phyloP scores from a whole-genome alignment of 2,888 invertebrate genomes.

The Acrocera orbiculus region DNA sequence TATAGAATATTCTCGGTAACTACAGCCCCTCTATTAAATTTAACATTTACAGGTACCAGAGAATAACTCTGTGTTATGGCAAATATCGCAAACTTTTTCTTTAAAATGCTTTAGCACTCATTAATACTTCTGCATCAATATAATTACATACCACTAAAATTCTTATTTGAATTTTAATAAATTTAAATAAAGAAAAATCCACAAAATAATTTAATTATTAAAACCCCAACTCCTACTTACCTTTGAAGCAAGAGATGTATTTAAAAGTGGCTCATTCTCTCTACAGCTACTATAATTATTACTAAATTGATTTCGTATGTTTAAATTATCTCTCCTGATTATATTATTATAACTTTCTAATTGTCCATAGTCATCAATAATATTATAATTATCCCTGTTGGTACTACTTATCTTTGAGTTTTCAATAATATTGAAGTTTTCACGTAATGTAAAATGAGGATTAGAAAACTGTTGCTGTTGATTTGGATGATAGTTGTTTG shows the following conservation, averaged over 20 bases:
- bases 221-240: too few relatives aligned
- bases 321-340: constrained; percentile 15
- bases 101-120: too few relatives aligned
- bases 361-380: constrained; percentile 18
- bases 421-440: constrained; percentile 31
- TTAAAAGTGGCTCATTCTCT: constrained; percentile 31
- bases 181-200: too few relatives aligned
- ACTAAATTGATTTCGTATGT: constrained; percentile 19
- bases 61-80: too few relatives aligned
- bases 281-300: constrained; percentile 27
- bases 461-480: constrained; percentile 17
- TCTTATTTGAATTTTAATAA: too few relatives aligned
- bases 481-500: constrained; percentile 15
- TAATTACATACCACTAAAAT: too few relatives aligned
- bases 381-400: constrained; percentile 21
- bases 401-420: constrained; percentile 23
- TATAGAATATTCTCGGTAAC: too few relatives aligned
- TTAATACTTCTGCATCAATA: too few relatives aligned
- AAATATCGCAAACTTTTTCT: too few relatives aligned
- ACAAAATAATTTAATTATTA: too few relatives aligned
- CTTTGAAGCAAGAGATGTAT: constrained; percentile 30
- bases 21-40: too few relatives aligned
- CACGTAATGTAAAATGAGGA: constrained; percentile 23
- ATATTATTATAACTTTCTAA: constrained; percentile 21
- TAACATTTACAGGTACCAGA: too few relatives aligned